A percentile compares a stretch with the other conserved stretches of the same genome.
phyloP scores from a whole-genome alignment of 2,113 vertebrate species.

The Atractosteus spatula region DNA sequence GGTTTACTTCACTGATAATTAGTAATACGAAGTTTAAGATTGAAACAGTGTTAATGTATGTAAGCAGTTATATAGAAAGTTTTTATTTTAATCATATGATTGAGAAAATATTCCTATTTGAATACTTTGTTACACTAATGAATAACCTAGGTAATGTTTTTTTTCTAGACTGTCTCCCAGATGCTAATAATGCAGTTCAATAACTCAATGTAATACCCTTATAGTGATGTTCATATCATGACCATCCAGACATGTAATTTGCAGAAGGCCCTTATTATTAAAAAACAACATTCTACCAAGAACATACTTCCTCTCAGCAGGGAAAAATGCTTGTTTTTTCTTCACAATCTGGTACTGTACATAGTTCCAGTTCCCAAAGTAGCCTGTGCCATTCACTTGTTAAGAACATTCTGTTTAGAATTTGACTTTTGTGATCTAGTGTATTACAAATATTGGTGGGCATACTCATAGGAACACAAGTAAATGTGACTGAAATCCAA shows the following conservation, averaged over 20 bases:
- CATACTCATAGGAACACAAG: too few species aligned
- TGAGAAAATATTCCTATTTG: not conserved
- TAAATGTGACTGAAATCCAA: too few species aligned
- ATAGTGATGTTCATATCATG: constrained; percentile 27
- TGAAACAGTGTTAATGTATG: too few species aligned
- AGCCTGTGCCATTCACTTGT: constrained; percentile 32
- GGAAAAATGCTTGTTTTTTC: constrained; percentile 24
- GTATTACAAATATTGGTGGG: too few species aligned
- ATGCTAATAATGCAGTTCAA: constrained; percentile 42
- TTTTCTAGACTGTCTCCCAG: constrained; percentile 30
- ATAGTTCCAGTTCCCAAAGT: constrained; percentile 29
- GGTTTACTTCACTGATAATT: too few species aligned
- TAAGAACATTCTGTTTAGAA: constrained; percentile 32
- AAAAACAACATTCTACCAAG: constrained; percentile 34
- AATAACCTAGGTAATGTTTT: constrained; percentile 11
- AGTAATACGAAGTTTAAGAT: too few species aligned
- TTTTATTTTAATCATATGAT: too few species aligned
- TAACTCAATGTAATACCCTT: constrained; percentile 41
- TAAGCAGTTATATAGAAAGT: too few species aligned
- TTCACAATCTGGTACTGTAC: constrained; percentile 30
- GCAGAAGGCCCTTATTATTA: constrained; percentile 24
- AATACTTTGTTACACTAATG: not conserved
- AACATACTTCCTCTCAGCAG: constrained; percentile 35
- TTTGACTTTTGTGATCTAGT: too few species aligned
- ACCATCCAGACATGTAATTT: constrained; percentile 31